Conservation (phyloP, 2,113 vertebrate species). For the Gymnogyps californianus region DNA sequence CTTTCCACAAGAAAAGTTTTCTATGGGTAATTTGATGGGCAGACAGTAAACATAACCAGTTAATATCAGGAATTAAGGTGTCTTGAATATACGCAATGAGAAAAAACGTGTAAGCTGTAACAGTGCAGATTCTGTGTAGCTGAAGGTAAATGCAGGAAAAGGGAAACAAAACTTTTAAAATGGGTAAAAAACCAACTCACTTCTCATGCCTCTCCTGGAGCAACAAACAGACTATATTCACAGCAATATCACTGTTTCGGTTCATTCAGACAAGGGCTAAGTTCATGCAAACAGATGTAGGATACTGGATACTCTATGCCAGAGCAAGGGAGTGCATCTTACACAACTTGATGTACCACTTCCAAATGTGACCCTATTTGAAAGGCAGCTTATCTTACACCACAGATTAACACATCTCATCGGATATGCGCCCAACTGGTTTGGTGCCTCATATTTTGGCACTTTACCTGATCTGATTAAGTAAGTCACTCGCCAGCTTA, state of each 20-base stretch:
- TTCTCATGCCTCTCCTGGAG: neutral
- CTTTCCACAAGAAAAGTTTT: neutral
- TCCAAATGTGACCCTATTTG: conserved; percentile 48
- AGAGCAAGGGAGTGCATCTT: conserved; percentile 35
- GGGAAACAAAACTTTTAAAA: neutral
- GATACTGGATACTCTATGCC: neutral
- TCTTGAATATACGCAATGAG: neutral
- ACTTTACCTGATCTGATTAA: conserved; percentile 56
- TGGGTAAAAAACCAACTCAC: neutral
- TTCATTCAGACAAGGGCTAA: neutral
- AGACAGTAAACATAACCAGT: neutral
- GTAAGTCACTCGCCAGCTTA: conserved; percentile 3
- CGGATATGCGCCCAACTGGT: conserved; percentile 28
- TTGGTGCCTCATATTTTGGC: conserved; percentile 38
- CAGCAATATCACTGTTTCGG: neutral
- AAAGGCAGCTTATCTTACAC: conserved; percentile 53
- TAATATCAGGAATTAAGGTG: neutral
- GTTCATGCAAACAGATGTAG: neutral
- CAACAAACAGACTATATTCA: neutral
- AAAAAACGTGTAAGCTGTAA: neutral
- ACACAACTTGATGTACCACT: conserved; percentile 23
- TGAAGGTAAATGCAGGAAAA: neutral
- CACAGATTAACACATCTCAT: conserved; percentile 51
- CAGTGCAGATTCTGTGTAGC: neutral
- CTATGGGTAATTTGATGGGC: neutral